These are phyloP conservation scores for Apodemia mormo DNA, from an alignment of 2,888 invertebrate genomes.

Conservation along the genomic window DNA sequence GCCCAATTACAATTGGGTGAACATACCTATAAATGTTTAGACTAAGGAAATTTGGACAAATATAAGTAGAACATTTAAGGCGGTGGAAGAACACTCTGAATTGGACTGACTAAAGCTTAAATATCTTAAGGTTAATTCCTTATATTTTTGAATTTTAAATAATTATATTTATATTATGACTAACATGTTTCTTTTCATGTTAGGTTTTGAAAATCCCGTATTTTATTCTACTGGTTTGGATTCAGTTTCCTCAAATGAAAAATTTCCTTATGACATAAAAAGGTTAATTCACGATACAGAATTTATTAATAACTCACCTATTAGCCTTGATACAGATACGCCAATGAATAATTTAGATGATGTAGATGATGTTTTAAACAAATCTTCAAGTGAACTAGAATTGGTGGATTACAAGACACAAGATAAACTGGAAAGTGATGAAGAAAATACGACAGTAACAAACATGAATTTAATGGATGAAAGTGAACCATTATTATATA, in stretches of 20 bases:
- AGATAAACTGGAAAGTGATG: not conserved
- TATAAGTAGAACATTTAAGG: too few relatives aligned
- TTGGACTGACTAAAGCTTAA: too few relatives aligned
- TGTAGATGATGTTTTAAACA: not conserved
- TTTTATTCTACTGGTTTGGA: not conserved
- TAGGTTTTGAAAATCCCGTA: not conserved
- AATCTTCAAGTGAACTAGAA: not conserved
- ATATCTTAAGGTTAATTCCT: too few relatives aligned
- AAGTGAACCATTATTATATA: not conserved
- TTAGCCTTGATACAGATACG: not conserved
- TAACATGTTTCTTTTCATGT: slow-evolving; percentile 15
- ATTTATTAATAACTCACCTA: not conserved
- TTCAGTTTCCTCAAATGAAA: not conserved
- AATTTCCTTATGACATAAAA: not conserved
- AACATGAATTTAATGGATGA: not conserved
- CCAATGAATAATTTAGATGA: not conserved
- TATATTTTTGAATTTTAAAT: too few relatives aligned
- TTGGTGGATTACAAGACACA: not conserved
- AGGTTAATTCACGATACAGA: not conserved
- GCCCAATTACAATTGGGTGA: too few relatives aligned
- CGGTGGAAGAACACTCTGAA: too few relatives aligned
- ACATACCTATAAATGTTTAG: too few relatives aligned
- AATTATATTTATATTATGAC: not conserved
- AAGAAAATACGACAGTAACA: not conserved
- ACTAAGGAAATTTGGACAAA: too few relatives aligned